phyloP scores from a whole-genome alignment of 2,888 invertebrate species.

The Odontomyia ornata region DNA sequence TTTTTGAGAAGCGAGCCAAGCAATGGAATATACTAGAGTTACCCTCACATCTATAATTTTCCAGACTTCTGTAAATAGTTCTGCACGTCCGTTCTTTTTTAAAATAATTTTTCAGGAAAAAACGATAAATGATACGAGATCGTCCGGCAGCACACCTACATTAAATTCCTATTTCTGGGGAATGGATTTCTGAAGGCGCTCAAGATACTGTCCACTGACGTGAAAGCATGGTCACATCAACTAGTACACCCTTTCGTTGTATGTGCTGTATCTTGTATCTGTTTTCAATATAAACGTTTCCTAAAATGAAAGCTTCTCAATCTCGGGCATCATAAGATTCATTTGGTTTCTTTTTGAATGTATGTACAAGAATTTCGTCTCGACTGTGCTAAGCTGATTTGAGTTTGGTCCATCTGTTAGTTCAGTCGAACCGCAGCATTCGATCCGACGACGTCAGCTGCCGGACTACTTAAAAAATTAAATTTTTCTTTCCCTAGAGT shows the following conservation, averaged over 20 bases:
- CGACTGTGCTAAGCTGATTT: conserved; percentile 45
- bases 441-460: conserved; percentile 66
- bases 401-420: conserved; percentile 59
- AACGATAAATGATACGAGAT: conserved; percentile 45
- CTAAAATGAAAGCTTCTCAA: conserved; percentile 49
- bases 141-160: conserved; percentile 45
- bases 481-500: conserved; percentile 65
- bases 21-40: too few species aligned
- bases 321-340: conserved; percentile 18
- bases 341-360: conserved; percentile 38
- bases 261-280: conserved; percentile 44
- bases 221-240: conserved; percentile 24
- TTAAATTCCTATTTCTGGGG: conserved; percentile 47
- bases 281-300: conserved; percentile 49
- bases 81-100: conserved; percentile 4
- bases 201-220: not conserved
- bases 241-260: not conserved
- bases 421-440: conserved; percentile 66
- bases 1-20: too few species aligned
- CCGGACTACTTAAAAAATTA: conserved; percentile 62
- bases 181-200: conserved; percentile 1
- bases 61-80: conserved; percentile 10
- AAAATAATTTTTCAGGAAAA: conserved; percentile 27
- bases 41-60: not conserved
- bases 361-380: conserved; percentile 10